A percentile compares a stretch with the other conserved stretches of the same genome.
Evolutionary conservation across 2,797 vertebrate genomes (phyloP).

Genomic region (Potorous gilbertii): DNA sequence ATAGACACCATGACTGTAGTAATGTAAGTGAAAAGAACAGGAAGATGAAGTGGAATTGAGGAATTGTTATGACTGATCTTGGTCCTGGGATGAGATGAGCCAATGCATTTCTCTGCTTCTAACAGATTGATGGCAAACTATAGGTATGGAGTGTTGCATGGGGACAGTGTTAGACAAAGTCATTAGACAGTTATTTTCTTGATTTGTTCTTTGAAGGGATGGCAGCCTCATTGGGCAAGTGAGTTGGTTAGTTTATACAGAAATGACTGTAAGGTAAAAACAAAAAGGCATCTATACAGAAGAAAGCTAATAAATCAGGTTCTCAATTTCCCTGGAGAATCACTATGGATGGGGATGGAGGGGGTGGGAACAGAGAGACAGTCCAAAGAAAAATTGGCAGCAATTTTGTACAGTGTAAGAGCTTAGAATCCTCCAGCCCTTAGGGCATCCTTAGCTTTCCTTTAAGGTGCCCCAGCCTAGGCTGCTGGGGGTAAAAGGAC

Average conservation of each 20-base stretch:
- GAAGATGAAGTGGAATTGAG: background rate
- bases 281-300: background rate
- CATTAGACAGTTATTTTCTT: background rate
- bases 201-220: background rate
- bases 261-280: background rate
- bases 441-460: background rate
- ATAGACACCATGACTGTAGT: background rate
- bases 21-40: background rate
- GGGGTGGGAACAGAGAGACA: background rate
- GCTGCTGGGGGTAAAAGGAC: background rate
- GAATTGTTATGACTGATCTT: background rate
- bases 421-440: background rate
- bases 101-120: background rate
- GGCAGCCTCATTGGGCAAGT: background rate
- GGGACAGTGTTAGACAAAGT: background rate
- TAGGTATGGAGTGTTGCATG: background rate
- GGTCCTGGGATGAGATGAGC: background rate
- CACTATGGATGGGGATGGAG: background rate
- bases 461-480: background rate
- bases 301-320: background rate
- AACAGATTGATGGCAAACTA: background rate
- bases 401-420: background rate
- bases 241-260: background rate
- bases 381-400: background rate
- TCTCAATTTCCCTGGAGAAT: background rate